Conservation (phyloP, 2,888 invertebrate species). For the Dicroscelio sp. region DNA sequence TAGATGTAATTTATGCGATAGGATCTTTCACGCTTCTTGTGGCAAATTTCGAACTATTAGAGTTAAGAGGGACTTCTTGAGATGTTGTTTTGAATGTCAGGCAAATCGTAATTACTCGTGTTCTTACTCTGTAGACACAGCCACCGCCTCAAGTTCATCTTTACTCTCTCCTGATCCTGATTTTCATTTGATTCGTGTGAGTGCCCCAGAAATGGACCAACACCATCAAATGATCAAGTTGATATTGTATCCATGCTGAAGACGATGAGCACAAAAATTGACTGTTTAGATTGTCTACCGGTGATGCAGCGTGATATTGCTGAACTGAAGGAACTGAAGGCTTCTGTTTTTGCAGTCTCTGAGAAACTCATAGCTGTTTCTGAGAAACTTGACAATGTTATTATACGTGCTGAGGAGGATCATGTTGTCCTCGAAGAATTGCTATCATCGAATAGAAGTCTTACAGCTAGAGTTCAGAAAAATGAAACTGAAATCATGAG, state of each 20-base stretch:
- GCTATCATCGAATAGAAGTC: neutral
- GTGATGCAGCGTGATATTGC: neutral
- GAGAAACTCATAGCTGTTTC: too few relatives aligned
- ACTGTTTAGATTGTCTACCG: slow-evolving; percentile 1
- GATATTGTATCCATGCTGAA: neutral
- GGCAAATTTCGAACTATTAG: neutral
- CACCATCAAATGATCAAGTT: too few relatives aligned
- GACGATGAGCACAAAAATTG: neutral
- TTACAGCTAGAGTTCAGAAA: neutral
- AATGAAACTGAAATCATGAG: too few relatives aligned
- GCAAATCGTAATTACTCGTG: too few relatives aligned
- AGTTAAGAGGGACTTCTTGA: neutral
- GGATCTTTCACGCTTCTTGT: neutral
- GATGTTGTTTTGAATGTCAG: neutral
- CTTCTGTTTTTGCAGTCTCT: neutral
- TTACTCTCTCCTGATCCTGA: too few relatives aligned
- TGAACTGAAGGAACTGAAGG: neutral
- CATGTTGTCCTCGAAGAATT: neutral
- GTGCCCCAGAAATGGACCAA: neutral
- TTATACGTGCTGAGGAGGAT: neutral
- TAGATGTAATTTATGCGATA: neutral
- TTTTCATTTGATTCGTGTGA: too few relatives aligned
- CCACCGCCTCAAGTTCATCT: too few relatives aligned
- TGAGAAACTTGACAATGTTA: too few relatives aligned
- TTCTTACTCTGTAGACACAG: too few relatives aligned